Base-by-base conservation (phyloP, 2,888 invertebrate genomes). In the Ormyrus rosae region DNA sequence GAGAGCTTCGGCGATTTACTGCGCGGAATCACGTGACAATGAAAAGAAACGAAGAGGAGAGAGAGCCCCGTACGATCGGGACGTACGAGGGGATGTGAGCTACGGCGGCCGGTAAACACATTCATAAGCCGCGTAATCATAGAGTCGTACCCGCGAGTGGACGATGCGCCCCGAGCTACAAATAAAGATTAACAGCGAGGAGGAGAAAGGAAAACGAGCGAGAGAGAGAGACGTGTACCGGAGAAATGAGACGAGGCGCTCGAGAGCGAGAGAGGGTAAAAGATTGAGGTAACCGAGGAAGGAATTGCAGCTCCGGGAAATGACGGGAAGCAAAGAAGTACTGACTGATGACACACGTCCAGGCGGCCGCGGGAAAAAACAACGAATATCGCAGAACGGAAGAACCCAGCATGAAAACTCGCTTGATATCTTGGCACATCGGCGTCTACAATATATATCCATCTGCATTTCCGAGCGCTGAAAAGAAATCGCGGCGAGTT, bases 121-220 rank as follows among this genome's bases (percentile, higher is more conserved):
- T 70, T 75, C 64, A 46, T 58, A 70, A 70, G 51, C 50, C 56
- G 48, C 51, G 48, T 80, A 80, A 75, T 80, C 70, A 79, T 74
- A 80, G 80, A 70, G 75, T 70, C 58, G 63, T 50, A 58, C 50
- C 2, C 19, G 50, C 13, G 46, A 56, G 60, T 65, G 51, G 48
- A 46, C 58, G 60, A 72, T 64, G 8, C 13, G 70, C 60, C 80
- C 34, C 65, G 60, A 70, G 75, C 74, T 48, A 65, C 58, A 51
- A 64, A 80, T 80, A 80, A 80, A 74, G 69, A 80, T 74, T 60
- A 46, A 65, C 68, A 46, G 34, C 45, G 9, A 65, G 48, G 48
- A 53, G 60, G 60, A 50, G 34, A 10, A 19, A 19, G 19, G 53
- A 5, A 50, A 63, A 19, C 48, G 63, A 55, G 19, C 19, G 19